A percentile compares a stretch with the other conserved stretches of the same genome.
These are phyloP conservation scores for Ailurus styani DNA, from an alignment of 2,113 vertebrate species.

Conservation along the genomic window DNA sequence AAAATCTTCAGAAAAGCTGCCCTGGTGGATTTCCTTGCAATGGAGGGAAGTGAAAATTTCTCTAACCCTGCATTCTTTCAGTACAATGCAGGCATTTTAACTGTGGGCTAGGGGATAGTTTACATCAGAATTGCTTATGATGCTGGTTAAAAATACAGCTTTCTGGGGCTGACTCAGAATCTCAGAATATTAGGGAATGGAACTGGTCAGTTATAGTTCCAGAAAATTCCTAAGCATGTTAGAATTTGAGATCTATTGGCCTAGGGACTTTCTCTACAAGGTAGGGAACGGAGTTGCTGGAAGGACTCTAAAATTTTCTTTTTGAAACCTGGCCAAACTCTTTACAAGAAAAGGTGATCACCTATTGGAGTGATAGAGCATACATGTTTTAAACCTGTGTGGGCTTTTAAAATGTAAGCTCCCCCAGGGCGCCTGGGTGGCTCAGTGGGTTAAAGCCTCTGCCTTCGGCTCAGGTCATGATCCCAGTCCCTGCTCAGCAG, in stretches of 20 bases:
- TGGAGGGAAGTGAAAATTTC: background rate
- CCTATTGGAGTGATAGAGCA: background rate
- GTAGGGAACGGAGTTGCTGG: background rate
- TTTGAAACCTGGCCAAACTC: background rate
- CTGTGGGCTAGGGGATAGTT: slow-evolving; percentile 2
- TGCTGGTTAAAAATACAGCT: background rate
- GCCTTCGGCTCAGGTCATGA: too few species aligned
- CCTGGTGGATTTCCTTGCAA: background rate
- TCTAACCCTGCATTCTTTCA: background rate
- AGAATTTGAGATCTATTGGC: background rate
- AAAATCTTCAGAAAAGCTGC: background rate
- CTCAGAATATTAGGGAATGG: background rate
- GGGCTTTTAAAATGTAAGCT: background rate
- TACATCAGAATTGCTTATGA: background rate
- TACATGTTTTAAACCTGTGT: background rate
- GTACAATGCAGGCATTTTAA: background rate
- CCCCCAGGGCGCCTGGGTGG: too few species aligned
- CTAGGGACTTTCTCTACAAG: background rate
- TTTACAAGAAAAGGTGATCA: background rate
- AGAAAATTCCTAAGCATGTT: slow-evolving; percentile 15
- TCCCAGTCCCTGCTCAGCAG: too few species aligned
- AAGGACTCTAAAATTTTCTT: background rate
- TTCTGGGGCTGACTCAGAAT: background rate
- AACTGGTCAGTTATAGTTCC: background rate
- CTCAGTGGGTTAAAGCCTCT: too few species aligned